These are phyloP conservation scores for Hymenopus coronatus DNA, from an alignment of 2,888 invertebrate genomes.

Conservation along the genomic window DNA sequence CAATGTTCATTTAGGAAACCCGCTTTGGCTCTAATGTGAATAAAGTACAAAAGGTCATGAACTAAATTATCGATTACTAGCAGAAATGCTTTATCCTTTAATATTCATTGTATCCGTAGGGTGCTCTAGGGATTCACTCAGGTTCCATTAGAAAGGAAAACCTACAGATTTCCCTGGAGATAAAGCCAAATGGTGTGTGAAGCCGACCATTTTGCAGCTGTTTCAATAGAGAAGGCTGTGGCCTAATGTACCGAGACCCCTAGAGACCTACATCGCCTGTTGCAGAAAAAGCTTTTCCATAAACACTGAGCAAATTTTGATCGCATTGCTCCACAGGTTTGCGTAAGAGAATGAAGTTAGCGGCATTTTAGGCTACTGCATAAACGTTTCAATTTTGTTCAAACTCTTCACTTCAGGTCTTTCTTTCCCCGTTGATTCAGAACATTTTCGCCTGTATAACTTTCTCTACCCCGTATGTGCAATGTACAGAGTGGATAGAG, in stretches of 20 bases:
- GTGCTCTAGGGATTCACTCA: not conserved
- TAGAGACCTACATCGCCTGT: not conserved
- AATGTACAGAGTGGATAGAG: no score
- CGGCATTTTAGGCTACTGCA: no score
- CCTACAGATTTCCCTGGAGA: not conserved
- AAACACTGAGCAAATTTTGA: not conserved
- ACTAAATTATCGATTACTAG: not conserved
- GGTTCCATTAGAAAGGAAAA: not conserved
- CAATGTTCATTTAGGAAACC: not conserved
- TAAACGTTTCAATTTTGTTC: no score
- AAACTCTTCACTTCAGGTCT: no score
- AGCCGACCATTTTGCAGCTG: not conserved
- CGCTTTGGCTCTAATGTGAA: not conserved
- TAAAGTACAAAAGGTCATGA: not conserved
- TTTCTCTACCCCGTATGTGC: no score
- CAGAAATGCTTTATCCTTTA: not conserved
- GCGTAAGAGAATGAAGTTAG: no score
- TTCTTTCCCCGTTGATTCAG: no score
- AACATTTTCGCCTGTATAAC: no score
- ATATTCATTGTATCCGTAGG: not conserved
- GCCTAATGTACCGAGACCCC: not conserved
- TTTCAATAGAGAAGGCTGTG: not conserved
- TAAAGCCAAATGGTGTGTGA: not conserved
- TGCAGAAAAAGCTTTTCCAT: not conserved
- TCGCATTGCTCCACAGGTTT: not conserved